Conservation (phyloP, 2,113 vertebrate species). For the Periophthalmus modestus region DNA sequence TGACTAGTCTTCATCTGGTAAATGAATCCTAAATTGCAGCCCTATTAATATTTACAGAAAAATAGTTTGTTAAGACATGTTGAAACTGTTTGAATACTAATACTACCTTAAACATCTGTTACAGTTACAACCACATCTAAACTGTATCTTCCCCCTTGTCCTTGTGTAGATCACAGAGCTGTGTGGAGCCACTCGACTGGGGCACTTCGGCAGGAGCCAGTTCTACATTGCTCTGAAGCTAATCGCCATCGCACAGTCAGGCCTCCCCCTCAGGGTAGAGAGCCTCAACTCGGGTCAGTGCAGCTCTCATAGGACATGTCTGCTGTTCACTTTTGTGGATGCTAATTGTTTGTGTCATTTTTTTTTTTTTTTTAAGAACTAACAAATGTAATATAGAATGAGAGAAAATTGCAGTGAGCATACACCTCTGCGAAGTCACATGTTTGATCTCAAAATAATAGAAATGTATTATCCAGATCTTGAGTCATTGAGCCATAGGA, state of each 20-base stretch:
- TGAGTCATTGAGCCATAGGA: not conserved
- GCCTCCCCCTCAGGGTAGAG: conserved; percentile 92
- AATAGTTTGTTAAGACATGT: not conserved
- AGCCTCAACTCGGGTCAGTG: conserved; percentile 94
- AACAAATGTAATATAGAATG: too few relatives aligned
- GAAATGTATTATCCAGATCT: not conserved
- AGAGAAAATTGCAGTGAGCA: too few relatives aligned
- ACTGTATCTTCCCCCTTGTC: conserved; percentile 26
- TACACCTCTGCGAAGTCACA: too few relatives aligned
- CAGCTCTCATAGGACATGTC: not conserved
- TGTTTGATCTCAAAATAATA: not conserved
- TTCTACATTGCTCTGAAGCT: conserved; percentile 99
- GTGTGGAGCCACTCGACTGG: conserved; percentile 94
- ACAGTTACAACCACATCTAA: not conserved
- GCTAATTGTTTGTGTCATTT: not conserved
- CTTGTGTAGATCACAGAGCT: conserved; percentile 88
- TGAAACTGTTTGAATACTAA: not conserved
- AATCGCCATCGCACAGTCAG: conserved; percentile 94
- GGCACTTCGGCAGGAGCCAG: conserved; percentile 97
- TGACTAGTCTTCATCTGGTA: too few relatives aligned
- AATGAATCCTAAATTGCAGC: too few relatives aligned
- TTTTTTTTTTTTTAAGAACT: not conserved
- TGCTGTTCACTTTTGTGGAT: not conserved
- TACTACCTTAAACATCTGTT: not conserved
- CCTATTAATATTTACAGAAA: too few relatives aligned